Evolutionary conservation across 1,140 invertebrate genomes (phyloP), one percentile per base, ranked within the genome.

Genomic region (Trichonephila clavata): DNA sequence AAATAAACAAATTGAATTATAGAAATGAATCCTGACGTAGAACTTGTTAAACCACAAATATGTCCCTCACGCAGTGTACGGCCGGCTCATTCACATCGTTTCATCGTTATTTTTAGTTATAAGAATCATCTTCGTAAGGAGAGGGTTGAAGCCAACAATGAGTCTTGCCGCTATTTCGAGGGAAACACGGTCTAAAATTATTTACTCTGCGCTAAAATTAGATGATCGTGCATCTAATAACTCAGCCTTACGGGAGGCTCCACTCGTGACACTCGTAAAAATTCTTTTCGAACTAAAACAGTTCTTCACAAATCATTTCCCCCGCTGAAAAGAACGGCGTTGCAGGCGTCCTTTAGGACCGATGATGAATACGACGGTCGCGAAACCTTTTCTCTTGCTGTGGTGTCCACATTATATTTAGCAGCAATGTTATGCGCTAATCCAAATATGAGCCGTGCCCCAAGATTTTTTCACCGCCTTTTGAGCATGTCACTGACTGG

Each of bases 61-160:
- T 77, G 88, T 39, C 89, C 89, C 68, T 14, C 89, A 61, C 20
- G 27, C 61, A 60, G 43, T 84, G 81, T 84, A 60, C 88, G 63
- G 20, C 63, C n/a, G 57, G 57, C 88, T 81, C 89, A 90, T 90
- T 90, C 89, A 90, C 57, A 89, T 90, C 89, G n/a, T 81, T 13
- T 43, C 16, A 50, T 4, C 32, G 86, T 71, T 89, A 90, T 90
- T 90, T 90, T 90, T 90, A 90, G 89, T 81, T 50, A 61, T 61
- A 16, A 32, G 71, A 90, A 90, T 90, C 89, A 90, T 90, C 71
- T 90, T 61, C 16, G 89, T 60, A 39, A 63, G 83, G 61, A 89
- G 71, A 81, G 89, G 89, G 89, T 50, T 90, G 89, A 57, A 59
- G 60, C 57, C 89, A 90, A 90, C 89, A 90, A 90, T 90, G 89